Base-by-base conservation (phyloP, 2,888 invertebrate genomes). In the Fragum whitleyi region DNA sequence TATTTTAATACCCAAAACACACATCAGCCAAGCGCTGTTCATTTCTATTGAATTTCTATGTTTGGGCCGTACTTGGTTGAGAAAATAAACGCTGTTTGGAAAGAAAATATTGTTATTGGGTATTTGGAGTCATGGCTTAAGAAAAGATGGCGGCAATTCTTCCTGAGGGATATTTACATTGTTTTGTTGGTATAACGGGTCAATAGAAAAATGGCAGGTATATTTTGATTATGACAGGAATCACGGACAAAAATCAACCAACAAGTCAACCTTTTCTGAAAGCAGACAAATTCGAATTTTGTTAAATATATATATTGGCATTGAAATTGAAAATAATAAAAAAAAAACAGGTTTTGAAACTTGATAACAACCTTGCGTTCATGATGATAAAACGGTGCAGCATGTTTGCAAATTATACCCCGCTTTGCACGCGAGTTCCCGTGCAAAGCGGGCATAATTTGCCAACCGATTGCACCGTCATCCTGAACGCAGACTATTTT, bases 51-150 rank as follows among this genome's bases (percentile, higher is more conserved):
- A 42, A 65, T n/a, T 32, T n/a, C 42, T 42, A 42, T 59, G 51
- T 73, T 69, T 59, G 75, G 75, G 76, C 77, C 78, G 68, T 84
- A 79, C 83, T 83, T 73, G 74, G 79, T 57, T 76, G 69, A 62
- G 28, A 75, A 71, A 85, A 85, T 77, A 85, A 62, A 73, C 73
- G 55, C 53, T 85, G 79, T 85, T 85, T 85, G 81, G 76, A 77
- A 79, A 83, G 83, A 79, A 78, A 85, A 85, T 79, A 83, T 85
- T 83, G 79, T 78, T 59, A 57, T 67, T 80, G 26, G 55, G 77
- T 55, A 65, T 65, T 65, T 19, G 65, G 26, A 39, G 42, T 42
- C 39, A 68, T 51, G 71, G 57, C 51, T 51, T 23, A 61, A 59
- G 61, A 61, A 79, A 29, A 29, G n/a, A 32, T 61, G 29, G 36